Evolutionary conservation across 2,113 vertebrate species (phyloP).

Genomic region (Zosterops pallidus): DNA sequence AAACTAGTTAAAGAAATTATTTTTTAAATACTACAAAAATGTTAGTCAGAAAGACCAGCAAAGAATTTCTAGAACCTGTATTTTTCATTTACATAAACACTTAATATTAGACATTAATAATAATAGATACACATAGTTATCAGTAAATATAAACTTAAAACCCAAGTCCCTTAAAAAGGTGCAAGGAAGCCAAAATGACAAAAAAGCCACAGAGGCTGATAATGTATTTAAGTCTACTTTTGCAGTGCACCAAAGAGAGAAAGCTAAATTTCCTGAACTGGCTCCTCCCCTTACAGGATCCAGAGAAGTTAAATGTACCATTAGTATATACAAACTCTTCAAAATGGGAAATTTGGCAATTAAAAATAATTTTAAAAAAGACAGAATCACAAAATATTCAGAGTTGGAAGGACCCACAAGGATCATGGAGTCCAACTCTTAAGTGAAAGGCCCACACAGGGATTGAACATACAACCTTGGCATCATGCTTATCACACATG

Average conservation of each 20-base stretch:
- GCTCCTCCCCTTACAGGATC: not conserved
- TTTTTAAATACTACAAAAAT: not conserved
- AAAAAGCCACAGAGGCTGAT: not conserved
- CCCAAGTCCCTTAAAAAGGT: not conserved
- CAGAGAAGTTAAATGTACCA: not conserved
- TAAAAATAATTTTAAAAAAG: not conserved
- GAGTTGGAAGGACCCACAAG: not conserved
- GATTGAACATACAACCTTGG: accelerated
- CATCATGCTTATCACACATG: not conserved
- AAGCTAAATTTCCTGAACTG: not conserved
- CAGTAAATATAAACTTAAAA: not conserved
- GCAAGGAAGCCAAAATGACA: not conserved
- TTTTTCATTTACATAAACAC: not conserved
- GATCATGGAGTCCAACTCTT: not conserved
- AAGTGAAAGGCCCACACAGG: not conserved
- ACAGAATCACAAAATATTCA: not conserved
- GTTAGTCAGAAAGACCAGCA: not conserved
- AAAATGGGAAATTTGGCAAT: not conserved
- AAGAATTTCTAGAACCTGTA: not conserved
- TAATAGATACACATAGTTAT: accelerated
- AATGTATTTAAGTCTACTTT: not conserved
- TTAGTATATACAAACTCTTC: not conserved
- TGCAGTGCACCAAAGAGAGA: not conserved
- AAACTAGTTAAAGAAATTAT: not conserved
- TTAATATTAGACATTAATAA: not conserved